Conservation (phyloP, 2,888 invertebrate species). For the Lepidonotus clava region DNA sequence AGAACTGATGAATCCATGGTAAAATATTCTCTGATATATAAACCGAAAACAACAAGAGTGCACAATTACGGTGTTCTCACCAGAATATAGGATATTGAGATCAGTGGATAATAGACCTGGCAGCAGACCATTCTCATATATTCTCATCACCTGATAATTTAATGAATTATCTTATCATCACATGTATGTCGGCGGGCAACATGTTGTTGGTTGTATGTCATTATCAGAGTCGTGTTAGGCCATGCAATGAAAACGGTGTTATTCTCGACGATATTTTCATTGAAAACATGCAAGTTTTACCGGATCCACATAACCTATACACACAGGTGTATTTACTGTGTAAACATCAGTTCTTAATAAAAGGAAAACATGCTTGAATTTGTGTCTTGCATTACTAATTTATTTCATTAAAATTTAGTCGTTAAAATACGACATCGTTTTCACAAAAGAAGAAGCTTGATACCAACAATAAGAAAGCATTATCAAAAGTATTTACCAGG, state of each 20-base stretch:
- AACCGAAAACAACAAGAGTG: neutral
- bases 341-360: slow-evolving; percentile 52
- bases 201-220: slow-evolving; percentile 26
- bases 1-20: slow-evolving; percentile 51
- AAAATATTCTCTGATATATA: slow-evolving; percentile 28
- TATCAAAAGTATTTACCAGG: too few relatives aligned
- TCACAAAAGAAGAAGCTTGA: too few relatives aligned
- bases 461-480: too few relatives aligned
- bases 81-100: slow-evolving; percentile 17
- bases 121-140: slow-evolving; percentile 26
- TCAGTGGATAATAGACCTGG: slow-evolving; percentile 25
- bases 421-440: too few relatives aligned
- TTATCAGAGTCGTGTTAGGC: slow-evolving; percentile 19
- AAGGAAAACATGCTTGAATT: slow-evolving; percentile 10
- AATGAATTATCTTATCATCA: slow-evolving; percentile 29
- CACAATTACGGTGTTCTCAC: neutral
- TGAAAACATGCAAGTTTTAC: slow-evolving; percentile 21
- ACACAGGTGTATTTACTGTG: slow-evolving; percentile 51
- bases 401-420: neutral
- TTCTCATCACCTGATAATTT: neutral
- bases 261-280: slow-evolving; percentile 38
- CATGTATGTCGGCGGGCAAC: neutral
- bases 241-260: neutral
- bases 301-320: neutral
- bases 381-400: neutral